A percentile compares a stretch with the other conserved stretches of the same genome.
These are phyloP conservation scores for Myotis findleyi DNA, from an alignment of 2,797 vertebrate species.

Conservation along the genomic window DNA sequence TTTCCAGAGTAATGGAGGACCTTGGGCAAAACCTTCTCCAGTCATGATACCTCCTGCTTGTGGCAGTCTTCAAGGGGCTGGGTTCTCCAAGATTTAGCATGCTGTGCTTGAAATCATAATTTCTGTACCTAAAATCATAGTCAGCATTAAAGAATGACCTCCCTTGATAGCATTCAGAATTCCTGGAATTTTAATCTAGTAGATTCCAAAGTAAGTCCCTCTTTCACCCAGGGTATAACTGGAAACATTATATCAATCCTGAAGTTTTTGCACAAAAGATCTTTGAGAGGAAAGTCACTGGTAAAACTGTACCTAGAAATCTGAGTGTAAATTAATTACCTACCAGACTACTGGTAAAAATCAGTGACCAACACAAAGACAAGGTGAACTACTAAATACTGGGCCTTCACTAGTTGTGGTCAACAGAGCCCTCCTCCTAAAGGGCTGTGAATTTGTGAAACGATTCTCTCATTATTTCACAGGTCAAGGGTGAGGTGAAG, in stretches of 20 bases:
- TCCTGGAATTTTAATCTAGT: neutral
- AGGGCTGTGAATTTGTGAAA: neutral
- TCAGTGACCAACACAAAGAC: neutral
- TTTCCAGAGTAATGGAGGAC: constrained; percentile 69
- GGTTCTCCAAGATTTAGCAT: neutral
- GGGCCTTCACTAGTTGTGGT: neutral
- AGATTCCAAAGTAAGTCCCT: neutral
- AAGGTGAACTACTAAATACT: neutral
- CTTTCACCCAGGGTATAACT: neutral
- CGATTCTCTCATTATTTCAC: neutral
- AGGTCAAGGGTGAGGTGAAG: neutral
- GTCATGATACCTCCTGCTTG: neutral
- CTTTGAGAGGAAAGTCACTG: neutral
- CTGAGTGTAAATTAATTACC: neutral
- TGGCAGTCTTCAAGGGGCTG: neutral
- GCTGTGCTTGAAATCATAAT: neutral
- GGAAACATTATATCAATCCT: neutral
- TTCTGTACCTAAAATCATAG: neutral
- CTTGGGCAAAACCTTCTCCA: constrained; percentile 49
- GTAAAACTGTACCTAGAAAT: neutral
- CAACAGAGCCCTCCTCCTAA: neutral
- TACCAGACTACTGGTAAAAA: neutral
- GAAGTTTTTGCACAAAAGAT: neutral
- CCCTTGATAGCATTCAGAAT: neutral
- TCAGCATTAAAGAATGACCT: neutral